Conservation (phyloP, 2,888 invertebrate genomes). For the Tigriopus californicus region DNA sequence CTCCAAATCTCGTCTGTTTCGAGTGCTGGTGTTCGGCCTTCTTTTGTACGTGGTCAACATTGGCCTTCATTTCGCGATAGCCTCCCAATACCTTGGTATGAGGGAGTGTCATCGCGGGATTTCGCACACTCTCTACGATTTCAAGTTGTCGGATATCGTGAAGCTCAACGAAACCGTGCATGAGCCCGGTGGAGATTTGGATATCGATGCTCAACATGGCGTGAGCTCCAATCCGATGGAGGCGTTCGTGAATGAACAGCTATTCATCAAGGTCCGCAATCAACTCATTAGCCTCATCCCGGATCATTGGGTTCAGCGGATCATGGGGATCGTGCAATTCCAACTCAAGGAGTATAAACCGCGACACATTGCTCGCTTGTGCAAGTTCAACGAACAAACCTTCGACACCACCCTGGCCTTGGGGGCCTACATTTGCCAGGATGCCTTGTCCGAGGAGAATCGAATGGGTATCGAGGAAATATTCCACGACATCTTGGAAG, state of each 20-base stretch:
- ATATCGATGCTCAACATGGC: background rate
- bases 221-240: background rate
- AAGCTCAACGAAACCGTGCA: background rate
- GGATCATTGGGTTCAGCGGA: slow-evolving; percentile 5
- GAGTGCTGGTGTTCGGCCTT: background rate
- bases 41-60: background rate
- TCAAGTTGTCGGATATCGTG: background rate
- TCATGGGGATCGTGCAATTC: background rate
- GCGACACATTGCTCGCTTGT: background rate
- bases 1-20: background rate
- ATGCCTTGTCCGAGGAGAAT: background rate
- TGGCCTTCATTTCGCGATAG: background rate
- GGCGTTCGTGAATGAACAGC: background rate
- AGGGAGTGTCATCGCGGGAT: background rate
- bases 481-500: no score
- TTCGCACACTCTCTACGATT: background rate
- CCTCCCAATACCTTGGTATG: slow-evolving; percentile 9
- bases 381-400: background rate
- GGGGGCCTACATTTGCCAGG: background rate
- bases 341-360: background rate
- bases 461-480: no score
- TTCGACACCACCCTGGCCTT: background rate
- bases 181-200: background rate
- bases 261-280: slow-evolving; percentile 2
- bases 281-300: slow-evolving; percentile 3